phyloP scores from a whole-genome alignment of 1,140 invertebrate species.

The Halyomorpha halys region DNA sequence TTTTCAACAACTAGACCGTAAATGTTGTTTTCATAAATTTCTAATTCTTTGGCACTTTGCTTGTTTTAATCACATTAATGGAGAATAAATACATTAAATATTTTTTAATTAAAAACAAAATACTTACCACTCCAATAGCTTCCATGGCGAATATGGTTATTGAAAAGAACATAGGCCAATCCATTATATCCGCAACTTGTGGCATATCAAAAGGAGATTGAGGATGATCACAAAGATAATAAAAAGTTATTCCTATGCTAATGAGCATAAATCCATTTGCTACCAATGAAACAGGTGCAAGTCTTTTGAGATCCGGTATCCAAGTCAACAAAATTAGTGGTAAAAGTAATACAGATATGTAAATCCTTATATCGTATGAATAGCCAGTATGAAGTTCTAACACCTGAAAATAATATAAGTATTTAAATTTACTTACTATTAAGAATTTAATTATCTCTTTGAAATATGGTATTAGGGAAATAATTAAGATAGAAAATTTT shows the following conservation, averaged over 20 bases:
- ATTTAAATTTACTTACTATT: background rate
- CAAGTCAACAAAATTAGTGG: slow-evolving; percentile 62
- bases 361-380: slow-evolving; percentile 37
- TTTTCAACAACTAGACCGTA: too few relatives aligned
- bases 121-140: slow-evolving; percentile 59
- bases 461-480: background rate
- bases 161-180: slow-evolving; percentile 60
- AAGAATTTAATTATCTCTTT: background rate
- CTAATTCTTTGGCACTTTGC: too few relatives aligned
- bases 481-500: too few relatives aligned
- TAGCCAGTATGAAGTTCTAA: slow-evolving; percentile 34
- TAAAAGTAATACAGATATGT: slow-evolving; percentile 48
- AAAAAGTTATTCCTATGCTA: slow-evolving; percentile 64
- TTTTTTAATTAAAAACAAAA: background rate
- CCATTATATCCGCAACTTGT: slow-evolving; percentile 19
- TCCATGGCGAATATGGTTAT: slow-evolving; percentile 75
- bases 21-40: too few relatives aligned
- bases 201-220: slow-evolving; percentile 36
- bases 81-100: too few relatives aligned
- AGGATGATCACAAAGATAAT: slow-evolving; percentile 55
- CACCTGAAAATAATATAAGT: slow-evolving; percentile 43
- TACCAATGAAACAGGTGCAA: slow-evolving; percentile 70
- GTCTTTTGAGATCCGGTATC: slow-evolving; percentile 67
- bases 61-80: too few relatives aligned
- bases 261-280: slow-evolving; percentile 68